A percentile compares a stretch with the other conserved stretches of the same genome.
Evolutionary conservation across 1,140 invertebrate genomes (phyloP).

Genomic region (Mizuhopecten yessoensis): DNA sequence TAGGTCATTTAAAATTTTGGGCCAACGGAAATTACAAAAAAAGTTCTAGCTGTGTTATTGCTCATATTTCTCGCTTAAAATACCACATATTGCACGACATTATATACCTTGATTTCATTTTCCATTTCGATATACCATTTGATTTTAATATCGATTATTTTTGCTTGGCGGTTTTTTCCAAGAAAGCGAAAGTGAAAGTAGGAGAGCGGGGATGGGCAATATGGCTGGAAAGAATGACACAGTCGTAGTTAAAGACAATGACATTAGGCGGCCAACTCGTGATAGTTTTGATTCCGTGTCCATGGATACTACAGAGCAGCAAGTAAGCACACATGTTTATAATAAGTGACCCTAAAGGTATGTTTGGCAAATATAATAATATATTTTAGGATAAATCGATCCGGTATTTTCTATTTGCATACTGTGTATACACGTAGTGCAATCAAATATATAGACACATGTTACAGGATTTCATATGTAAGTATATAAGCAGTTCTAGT

Average conservation of each 20-base stretch:
- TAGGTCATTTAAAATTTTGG: too few relatives aligned
- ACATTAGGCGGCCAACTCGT: neutral
- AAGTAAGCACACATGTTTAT: neutral
- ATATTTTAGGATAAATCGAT: too few relatives aligned
- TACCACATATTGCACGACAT: neutral
- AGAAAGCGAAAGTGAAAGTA: conserved; percentile 15
- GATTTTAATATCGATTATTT: too few relatives aligned
- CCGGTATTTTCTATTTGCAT: too few relatives aligned
- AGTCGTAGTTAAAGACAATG: neutral
- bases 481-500: too few relatives aligned
- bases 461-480: too few relatives aligned
- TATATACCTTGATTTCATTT: neutral
- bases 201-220: neutral
- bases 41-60: neutral
- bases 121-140: neutral
- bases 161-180: neutral
- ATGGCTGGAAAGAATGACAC: neutral
- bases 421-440: too few relatives aligned
- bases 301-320: neutral
- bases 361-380: too few relatives aligned
- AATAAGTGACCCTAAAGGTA: too few relatives aligned
- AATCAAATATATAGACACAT: too few relatives aligned
- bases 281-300: neutral
- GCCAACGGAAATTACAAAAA: too few relatives aligned
- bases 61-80: too few relatives aligned